Evolutionary conservation across 2,888 invertebrate species (phyloP).

Genomic region (Amphipoea lucens): DNA sequence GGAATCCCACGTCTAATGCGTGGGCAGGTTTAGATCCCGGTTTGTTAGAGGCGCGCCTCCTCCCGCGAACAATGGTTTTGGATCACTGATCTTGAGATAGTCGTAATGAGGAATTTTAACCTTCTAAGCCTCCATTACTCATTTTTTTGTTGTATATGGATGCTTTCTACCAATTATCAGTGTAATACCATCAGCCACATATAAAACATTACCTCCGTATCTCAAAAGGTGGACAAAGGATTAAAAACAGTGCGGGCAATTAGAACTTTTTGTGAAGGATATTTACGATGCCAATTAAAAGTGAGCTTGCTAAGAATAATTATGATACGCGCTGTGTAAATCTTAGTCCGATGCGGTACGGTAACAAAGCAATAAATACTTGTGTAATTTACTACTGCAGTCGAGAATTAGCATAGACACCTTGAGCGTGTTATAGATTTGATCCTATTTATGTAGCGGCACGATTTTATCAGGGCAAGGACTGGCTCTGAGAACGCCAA

Average conservation of each 20-base stretch:
- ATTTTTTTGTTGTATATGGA: background rate
- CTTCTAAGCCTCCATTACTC: conserved; percentile 8
- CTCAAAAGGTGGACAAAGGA: conserved; percentile 40
- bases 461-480: conserved; percentile 52
- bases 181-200: conserved; percentile 13
- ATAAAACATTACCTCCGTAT: conserved; percentile 23
- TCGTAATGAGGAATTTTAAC: conserved; percentile 29
- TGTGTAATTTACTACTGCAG: conserved; percentile 56
- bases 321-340: conserved; percentile 61
- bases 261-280: conserved; percentile 52
- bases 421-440: conserved; percentile 52
- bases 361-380: conserved; percentile 69
- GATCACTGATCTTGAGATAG: conserved; percentile 20
- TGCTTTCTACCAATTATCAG: conserved; percentile 43
- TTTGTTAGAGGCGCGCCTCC: conserved; percentile 33
- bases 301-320: conserved; percentile 57
- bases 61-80: conserved; percentile 33
- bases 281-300: conserved; percentile 65
- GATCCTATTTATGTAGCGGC: conserved; percentile 39
- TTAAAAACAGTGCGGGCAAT: conserved; percentile 52
- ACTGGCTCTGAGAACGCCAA: conserved; percentile 23
- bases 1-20: conserved; percentile 41
- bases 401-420: conserved; percentile 61
- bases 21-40: conserved; percentile 37
- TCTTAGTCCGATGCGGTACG: conserved; percentile 53